Base-by-base conservation (phyloP, 2,888 invertebrate species). In the Stegana nigrithorax region DNA sequence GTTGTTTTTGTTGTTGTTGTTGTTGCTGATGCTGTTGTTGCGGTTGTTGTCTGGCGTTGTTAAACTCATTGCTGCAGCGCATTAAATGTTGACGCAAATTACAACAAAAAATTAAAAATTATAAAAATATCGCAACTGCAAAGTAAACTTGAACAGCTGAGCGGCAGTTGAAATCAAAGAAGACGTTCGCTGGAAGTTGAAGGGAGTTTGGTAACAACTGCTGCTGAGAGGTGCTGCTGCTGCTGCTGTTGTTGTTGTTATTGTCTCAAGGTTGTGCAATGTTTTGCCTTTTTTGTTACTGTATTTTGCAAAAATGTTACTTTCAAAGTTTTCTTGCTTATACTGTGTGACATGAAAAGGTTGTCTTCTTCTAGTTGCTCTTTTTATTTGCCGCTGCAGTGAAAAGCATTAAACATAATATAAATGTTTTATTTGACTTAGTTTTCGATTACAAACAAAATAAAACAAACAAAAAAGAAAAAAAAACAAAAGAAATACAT, bases 261-360 rank as follows among this genome's bases (percentile, higher is more conserved):
- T 47, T 26, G 53, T 55, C 32, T 55, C 53, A 55, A 55, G 53
- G 53, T 55, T 55, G 53, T 36, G 53, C 53, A 55, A 55, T 36
- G 32, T 55, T 21, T 36, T 32, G 19, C 17, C 10, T 14, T 29
- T 53, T 45, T 21, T 45, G 45, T 45, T 45, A 19, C 19, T 45
- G 19, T 21, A 21, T 45, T 19, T 12, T 14, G n/a, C 45, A 21
- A 45, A 8, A 39, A 47, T 7, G 8, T 47, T 21, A 47, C 25
- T 25, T 39, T 39, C 39, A 39, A 39, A 39, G 50, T 26, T 26
- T 25, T 50, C 26, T 32, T 55, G n/a, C n/a, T n/a, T n/a, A n/a
- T n/a, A n/a, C n/a, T n/a, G n/a, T n/a, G n/a, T 55, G 53, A 55
- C 53, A 55, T 55, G 36, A 55, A 55, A 36, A 36, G 53, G 32